Conservation (phyloP, 2,113 vertebrate species). For the Macrotus californicus region DNA sequence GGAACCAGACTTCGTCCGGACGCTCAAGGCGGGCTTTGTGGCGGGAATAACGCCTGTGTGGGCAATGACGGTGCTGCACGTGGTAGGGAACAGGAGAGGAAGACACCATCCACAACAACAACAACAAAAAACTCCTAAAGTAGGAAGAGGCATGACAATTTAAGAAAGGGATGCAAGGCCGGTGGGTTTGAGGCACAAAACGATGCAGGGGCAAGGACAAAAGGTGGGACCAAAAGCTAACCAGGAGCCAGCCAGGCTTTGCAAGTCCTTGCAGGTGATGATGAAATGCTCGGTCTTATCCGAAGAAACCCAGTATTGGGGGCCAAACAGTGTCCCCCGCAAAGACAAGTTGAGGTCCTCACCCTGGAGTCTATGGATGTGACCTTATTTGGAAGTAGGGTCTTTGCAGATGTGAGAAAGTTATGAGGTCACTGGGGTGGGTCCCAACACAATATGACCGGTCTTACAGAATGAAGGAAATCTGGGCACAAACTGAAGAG, state of each 20-base stretch:
- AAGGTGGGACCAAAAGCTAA: accelerated
- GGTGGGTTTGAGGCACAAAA: background rate
- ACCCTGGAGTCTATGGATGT: background rate
- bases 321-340: background rate
- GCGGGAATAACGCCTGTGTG: accelerated
- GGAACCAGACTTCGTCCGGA: accelerated
- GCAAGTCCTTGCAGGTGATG: accelerated
- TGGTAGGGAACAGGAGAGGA: accelerated
- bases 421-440: background rate
- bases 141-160: too few relatives aligned
- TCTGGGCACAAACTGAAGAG: background rate
- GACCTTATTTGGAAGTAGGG: background rate
- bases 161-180: background rate
- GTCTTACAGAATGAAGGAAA: background rate
- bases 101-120: background rate
- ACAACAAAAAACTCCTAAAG: background rate
- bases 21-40: accelerated
- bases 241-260: accelerated
- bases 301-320: background rate
- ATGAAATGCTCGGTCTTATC: background rate
- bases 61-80: accelerated
- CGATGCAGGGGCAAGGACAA: background rate
- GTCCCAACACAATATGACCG: background rate
- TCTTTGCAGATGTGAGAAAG: background rate
- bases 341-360: background rate